phyloP scores from a whole-genome alignment of 2,888 invertebrate species.

The Slavum lentiscoides region DNA sequence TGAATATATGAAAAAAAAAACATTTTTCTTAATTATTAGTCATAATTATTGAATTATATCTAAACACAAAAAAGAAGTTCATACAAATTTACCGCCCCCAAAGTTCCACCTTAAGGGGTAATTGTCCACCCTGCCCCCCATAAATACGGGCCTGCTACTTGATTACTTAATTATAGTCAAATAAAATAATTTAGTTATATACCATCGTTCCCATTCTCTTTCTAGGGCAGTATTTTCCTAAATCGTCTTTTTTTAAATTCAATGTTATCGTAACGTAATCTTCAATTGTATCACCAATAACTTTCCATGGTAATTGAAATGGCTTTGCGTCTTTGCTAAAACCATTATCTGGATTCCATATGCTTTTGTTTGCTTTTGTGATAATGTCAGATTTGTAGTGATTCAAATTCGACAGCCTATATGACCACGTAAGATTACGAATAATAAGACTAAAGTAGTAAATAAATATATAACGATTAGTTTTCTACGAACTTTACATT shows the following conservation, averaged over 20 bases:
- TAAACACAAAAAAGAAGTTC: too few species aligned
- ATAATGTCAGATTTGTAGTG: slow-evolving; percentile 20
- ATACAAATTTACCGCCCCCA: too few species aligned
- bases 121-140: too few species aligned
- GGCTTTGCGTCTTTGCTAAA: slow-evolving; percentile 24
- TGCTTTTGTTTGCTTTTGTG: slow-evolving; percentile 11
- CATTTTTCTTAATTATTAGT: too few species aligned
- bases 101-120: too few species aligned
- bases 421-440: neutral
- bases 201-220: slow-evolving; percentile 51
- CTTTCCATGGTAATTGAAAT: slow-evolving; percentile 52
- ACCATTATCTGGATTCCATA: slow-evolving; percentile 50
- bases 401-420: slow-evolving; percentile 28
- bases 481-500: neutral
- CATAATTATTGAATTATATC: too few species aligned
- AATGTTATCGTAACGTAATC: slow-evolving; percentile 51
- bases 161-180: too few species aligned
- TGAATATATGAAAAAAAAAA: too few species aligned
- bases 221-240: slow-evolving; percentile 40
- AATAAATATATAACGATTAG: neutral
- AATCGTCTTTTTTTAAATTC: slow-evolving; percentile 35
- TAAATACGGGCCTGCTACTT: too few species aligned
- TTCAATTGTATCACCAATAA: slow-evolving; percentile 40
- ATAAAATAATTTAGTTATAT: neutral
- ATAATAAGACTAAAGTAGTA: neutral